Evolutionary conservation across 2,797 vertebrate species (phyloP), one percentile per base, ranked within the genome.

Genomic region (Acomys russatus): DNA sequence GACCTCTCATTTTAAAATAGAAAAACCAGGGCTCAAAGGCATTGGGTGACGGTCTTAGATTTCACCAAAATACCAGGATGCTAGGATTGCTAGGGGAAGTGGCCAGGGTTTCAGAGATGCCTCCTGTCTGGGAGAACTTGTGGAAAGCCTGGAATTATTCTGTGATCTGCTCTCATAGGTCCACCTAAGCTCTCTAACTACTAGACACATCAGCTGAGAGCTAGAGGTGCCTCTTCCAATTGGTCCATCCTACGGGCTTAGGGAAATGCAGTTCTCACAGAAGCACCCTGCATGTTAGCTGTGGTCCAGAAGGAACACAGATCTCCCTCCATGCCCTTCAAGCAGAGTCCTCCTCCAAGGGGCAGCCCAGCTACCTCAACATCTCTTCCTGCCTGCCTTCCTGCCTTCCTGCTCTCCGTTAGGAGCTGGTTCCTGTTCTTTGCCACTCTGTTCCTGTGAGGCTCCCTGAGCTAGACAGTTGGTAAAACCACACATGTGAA

Each of bases 401-500:
- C 76, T 44, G 56, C 71, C 82, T 22, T 3, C 88, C 56, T 10
- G 59, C 93, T 86, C 82, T 90, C 83, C 85, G 51, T 78, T 84
- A 76, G 51, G 54, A 95, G 6, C 78, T 0, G 0, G 33, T 86
- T 91, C 91, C 70, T 79, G 51, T 33, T 95, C 97, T 97, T 90
- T 96, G 30, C 91, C 91, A 51, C 77, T 95, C 85, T 38, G 91
- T 96, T 97, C 97, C 96, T 84, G 90, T 18, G n/a, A 92, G 94
- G 96, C 96, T 98, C 95, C 96, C 96, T 74, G 86, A 97, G 96
- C 92, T 95, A 97, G 97, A 97, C 95, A 98, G 98, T 97, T 8
- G 1, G 98, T 97, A 98, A 98, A 98, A 98, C 97, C 51, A 97
- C 98, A 98, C 98, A 98, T 97, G 98, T 97, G 98, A 98, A 98